These are phyloP conservation scores for Microctonus hyperodae DNA, from an alignment of 2,888 invertebrate species.

Conservation along the genomic window DNA sequence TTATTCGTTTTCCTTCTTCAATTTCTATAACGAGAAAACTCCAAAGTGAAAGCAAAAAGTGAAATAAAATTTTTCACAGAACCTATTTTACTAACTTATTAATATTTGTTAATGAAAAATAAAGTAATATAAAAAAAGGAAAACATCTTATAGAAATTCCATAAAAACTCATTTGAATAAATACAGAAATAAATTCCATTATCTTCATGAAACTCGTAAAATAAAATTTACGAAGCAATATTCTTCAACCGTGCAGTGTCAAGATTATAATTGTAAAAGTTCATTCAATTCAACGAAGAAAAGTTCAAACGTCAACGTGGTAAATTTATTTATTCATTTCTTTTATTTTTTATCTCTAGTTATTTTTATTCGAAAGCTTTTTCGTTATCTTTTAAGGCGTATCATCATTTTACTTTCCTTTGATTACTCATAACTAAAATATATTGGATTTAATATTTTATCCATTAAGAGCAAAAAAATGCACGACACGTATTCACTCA, in stretches of 20 bases:
- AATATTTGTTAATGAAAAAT: not conserved
- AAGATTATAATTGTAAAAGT: slow-evolving; percentile 11
- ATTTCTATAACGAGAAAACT: not conserved
- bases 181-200: slow-evolving; percentile 20
- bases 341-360: not conserved
- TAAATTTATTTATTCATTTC: not conserved
- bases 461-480: too few species aligned
- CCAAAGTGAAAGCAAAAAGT: not conserved
- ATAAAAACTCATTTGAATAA: slow-evolving; percentile 15
- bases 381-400: not conserved
- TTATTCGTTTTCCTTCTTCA: not conserved
- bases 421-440: not conserved
- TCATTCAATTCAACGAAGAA: not conserved
- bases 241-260: not conserved
- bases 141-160: not conserved
- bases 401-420: not conserved
- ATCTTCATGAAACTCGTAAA: not conserved
- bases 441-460: not conserved
- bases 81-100: not conserved
- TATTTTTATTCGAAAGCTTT: not conserved
- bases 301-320: slow-evolving; percentile 3
- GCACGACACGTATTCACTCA: not conserved
- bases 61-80: not conserved
- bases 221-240: slow-evolving; percentile 10
- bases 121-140: not conserved